A percentile compares a stretch with the other conserved stretches of the same genome.
These are phyloP conservation scores for Scelioninae gen. 1 DNA, from an alignment of 2,888 invertebrate genomes.

Conservation along the genomic window DNA sequence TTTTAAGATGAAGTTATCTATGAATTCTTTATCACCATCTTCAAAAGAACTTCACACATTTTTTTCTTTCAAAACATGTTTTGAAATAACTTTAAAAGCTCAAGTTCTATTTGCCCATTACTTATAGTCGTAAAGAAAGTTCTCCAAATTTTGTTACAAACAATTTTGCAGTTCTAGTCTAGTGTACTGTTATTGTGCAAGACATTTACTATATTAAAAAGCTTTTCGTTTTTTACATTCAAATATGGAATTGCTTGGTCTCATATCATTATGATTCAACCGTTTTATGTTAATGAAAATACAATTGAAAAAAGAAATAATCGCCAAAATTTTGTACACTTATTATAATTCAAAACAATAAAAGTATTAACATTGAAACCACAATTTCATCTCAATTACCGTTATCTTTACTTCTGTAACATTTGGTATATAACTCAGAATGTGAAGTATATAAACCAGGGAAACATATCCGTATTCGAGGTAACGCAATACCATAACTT, in stretches of 20 bases:
- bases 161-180: conserved; percentile 2
- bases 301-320: no score
- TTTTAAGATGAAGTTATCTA: background rate
- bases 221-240: background rate
- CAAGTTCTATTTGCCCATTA: conserved; percentile 30
- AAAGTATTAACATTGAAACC: no score
- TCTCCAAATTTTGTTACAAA: conserved; percentile 40
- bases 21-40: background rate
- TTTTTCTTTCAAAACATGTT: no score
- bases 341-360: no score
- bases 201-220: conserved; percentile 20
- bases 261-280: no score
- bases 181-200: conserved; percentile 7
- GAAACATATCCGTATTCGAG: conserved; percentile 5
- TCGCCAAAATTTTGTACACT: no score
- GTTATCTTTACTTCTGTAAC: background rate
- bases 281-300: no score
- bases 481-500: conserved; percentile 13
- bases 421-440: background rate
- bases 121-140: conserved; percentile 38
- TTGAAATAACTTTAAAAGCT: conserved; percentile 52
- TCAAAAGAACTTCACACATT: conserved; percentile 15
- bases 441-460: conserved; percentile 1
- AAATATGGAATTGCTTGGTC: no score
- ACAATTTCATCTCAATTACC: background rate